Conservation (phyloP, 2,797 vertebrate species). For the Phrynocephalus guinanensis region DNA sequence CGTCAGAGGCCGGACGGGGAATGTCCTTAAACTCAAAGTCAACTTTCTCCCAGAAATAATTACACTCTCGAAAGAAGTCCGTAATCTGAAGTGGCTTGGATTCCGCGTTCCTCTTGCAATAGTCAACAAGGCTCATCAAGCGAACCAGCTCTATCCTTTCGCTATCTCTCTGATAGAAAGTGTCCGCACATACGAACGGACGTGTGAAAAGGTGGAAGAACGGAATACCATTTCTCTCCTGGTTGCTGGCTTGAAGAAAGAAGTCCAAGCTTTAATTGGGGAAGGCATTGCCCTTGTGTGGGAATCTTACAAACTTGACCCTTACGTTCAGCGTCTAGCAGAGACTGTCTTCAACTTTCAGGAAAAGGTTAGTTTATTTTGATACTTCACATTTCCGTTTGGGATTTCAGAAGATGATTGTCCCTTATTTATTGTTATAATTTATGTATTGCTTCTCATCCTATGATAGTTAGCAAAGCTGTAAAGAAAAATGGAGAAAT, state of each 20-base stretch:
- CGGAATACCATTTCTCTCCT: slow-evolving; percentile 91
- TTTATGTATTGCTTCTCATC: too few relatives aligned
- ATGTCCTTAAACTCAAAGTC: slow-evolving; percentile 95
- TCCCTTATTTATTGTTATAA: too few relatives aligned
- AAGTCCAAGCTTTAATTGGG: slow-evolving; percentile 93
- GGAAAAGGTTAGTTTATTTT: slow-evolving; percentile 87
- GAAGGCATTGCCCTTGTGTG: slow-evolving; percentile 96
- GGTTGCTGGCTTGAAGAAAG: slow-evolving; percentile 96
- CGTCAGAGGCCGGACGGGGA: slow-evolving; percentile 91
- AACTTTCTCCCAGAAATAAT: slow-evolving; percentile 99
- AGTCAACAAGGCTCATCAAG: slow-evolving; percentile 99
- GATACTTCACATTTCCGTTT: background rate
- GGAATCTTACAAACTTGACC: slow-evolving; percentile 99
- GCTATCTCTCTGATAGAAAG: slow-evolving; percentile 99
- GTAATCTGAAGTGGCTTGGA: slow-evolving; percentile 98
- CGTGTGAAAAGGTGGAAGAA: slow-evolving; percentile 98
- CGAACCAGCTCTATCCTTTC: slow-evolving; percentile 98
- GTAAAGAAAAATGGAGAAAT: too few relatives aligned
- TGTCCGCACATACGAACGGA: slow-evolving; percentile 95
- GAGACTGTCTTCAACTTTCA: slow-evolving; percentile 99
- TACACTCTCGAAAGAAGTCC: slow-evolving; percentile 96
- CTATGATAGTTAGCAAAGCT: too few relatives aligned
- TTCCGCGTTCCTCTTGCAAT: slow-evolving; percentile 97
- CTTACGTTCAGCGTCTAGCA: slow-evolving; percentile 95
- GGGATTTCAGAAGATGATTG: background rate